Evolutionary conservation across 2,888 invertebrate genomes (phyloP), one percentile per base, ranked within the genome.

Genomic region (Ptychoptera albimana): DNA sequence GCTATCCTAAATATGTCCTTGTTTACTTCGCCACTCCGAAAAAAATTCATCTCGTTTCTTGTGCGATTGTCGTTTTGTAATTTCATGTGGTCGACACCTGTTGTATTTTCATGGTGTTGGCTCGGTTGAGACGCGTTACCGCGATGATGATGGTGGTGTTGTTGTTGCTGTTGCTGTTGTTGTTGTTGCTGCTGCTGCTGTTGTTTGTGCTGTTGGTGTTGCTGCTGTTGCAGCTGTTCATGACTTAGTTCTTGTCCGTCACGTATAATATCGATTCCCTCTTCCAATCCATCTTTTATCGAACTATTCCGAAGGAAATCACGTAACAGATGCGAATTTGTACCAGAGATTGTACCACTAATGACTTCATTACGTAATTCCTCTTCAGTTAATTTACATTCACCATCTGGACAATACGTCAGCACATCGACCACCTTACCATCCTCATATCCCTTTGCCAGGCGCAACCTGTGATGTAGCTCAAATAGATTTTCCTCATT

Each of bases 241-340:
- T 56, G 51, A 68, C 56, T 48, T 45, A 46, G 9, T n/a, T 47
- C 42, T 37, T 39, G 42, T 8, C 46, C 40, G 42, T 45, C 50
- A 16, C 48, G 66, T 65, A 66, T 73, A 7, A 68, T 63, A 52
- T 68, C 77, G 46, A 77, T 66, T 12, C 77, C 77, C 64, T 77
- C 77, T 61, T 77, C 77, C 45, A 77, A 67, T 8, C 77, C 77
- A 59, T 77, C 77, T 62, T 77, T 77, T 2, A 77, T 70, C 5
- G 74, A 71, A 5, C 75, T 76, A 53, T 76, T 77, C 9, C 77
- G 75, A 52, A 77, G 64, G 54, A 77, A 76, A 66, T 77, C 77
- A 50, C 77, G 64, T 37, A 77, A 76, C 1, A 77, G 44, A 31
- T 49, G 47, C 3, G 48, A 37, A 42, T 51, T 44, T 10, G 10